Conservation (phyloP, 2,797 vertebrate species). For the Typhlichthys subterraneus region DNA sequence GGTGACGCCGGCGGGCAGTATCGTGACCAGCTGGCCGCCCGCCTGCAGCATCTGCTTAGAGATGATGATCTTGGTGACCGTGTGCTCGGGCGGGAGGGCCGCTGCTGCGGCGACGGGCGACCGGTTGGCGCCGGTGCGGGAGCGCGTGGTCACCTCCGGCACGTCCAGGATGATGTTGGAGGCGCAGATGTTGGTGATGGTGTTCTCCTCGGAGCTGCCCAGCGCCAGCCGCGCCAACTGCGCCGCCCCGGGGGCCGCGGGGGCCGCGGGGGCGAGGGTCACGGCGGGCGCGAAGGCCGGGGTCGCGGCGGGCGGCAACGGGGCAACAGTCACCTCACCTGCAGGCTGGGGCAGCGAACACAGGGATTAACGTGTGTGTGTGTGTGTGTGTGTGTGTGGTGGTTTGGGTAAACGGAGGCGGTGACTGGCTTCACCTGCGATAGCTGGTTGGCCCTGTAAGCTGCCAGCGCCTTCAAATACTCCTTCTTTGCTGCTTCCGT, state of each 20-base stretch:
- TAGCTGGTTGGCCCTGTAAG: conserved; percentile 87
- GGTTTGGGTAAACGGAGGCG: too few species aligned
- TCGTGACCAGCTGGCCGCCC: conserved; percentile 67
- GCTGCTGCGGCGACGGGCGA: neutral
- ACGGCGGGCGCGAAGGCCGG: conserved; percentile 68
- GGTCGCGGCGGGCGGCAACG: conserved; percentile 6
- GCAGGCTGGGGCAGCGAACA: conserved; percentile 66
- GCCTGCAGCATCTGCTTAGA: conserved; percentile 81
- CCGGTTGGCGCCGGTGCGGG: conserved; percentile 65
- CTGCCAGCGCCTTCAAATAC: conserved; percentile 88
- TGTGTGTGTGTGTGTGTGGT: too few species aligned
- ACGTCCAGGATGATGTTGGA: conserved; percentile 85
- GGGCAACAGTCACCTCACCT: conserved; percentile 77
- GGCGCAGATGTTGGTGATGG: conserved; percentile 85
- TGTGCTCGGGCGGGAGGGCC: conserved; percentile 53
- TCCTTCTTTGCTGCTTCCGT: conserved; percentile 90
- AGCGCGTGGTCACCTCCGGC: conserved; percentile 79
- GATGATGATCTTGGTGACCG: conserved; percentile 87
- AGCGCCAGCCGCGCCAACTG: too few species aligned
- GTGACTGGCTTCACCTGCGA: conserved; percentile 68
- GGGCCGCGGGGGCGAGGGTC: conserved; percentile 27
- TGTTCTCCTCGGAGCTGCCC: conserved; percentile 69
- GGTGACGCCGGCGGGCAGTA: too few species aligned
- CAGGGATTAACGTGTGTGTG: neutral
- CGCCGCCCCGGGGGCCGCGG: neutral